Conservation (phyloP, 2,888 invertebrate species). For the Cactoblastis cactorum region DNA sequence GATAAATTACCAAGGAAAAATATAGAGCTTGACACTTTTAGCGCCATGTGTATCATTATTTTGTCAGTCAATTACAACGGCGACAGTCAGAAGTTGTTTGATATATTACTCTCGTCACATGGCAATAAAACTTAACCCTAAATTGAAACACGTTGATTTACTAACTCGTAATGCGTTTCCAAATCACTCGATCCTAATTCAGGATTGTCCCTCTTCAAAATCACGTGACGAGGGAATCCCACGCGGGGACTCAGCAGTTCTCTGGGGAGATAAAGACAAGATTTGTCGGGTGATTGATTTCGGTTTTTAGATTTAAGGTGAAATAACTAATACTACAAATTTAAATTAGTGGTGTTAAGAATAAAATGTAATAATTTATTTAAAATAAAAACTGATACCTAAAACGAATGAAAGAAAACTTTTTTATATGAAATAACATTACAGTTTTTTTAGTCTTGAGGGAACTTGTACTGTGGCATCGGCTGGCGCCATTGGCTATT, state of each 20-base stretch:
- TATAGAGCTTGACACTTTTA: too few species aligned
- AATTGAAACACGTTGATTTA: conserved; percentile 69
- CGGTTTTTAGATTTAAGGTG: conserved; percentile 44
- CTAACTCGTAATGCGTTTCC: conserved; percentile 66
- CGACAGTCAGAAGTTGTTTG: neutral
- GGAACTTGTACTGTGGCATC: too few species aligned
- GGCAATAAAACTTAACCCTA: conserved; percentile 39
- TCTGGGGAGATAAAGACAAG: conserved; percentile 36
- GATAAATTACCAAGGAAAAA: too few species aligned
- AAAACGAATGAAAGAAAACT: too few species aligned
- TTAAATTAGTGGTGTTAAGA: neutral
- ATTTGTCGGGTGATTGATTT: conserved; percentile 58
- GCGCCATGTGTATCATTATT: too few species aligned
- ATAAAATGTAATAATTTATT: neutral
- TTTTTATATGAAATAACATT: too few species aligned
- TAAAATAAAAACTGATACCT: too few species aligned
- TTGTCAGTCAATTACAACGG: too few species aligned
- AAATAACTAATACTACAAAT: neutral
- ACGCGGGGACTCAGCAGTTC: conserved; percentile 45
- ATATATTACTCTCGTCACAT: neutral
- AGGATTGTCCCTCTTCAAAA: conserved; percentile 68
- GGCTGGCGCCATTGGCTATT: too few species aligned
- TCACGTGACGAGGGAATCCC: conserved; percentile 56
- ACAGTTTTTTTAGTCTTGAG: too few species aligned
- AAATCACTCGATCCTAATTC: conserved; percentile 60